phyloP scores from a whole-genome alignment of 2,888 invertebrate species.

The Nomada fucata region DNA sequence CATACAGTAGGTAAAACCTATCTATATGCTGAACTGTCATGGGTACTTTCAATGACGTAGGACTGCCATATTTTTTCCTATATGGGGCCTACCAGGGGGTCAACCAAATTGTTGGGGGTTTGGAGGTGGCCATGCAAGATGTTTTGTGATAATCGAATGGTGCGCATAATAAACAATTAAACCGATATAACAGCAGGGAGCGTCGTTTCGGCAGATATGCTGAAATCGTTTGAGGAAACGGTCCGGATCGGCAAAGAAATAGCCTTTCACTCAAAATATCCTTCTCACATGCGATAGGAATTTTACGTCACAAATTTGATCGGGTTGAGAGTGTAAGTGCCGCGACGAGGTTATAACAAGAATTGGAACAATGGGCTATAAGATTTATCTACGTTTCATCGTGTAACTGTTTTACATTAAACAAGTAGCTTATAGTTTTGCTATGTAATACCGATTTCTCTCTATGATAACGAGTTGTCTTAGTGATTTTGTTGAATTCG shows the following conservation, averaged over 20 bases:
- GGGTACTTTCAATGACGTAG: slow-evolving; percentile 70
- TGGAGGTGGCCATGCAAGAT: slow-evolving; percentile 78
- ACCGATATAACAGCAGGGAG: slow-evolving; percentile 52
- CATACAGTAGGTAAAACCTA: neutral
- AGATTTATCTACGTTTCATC: slow-evolving; percentile 25
- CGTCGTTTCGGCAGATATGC: slow-evolving; percentile 69
- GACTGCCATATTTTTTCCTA: slow-evolving; percentile 80
- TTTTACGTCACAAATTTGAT: slow-evolving; percentile 67
- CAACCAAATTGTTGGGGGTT: slow-evolving; percentile 78
- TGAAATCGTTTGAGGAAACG: slow-evolving; percentile 50
- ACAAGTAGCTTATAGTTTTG: slow-evolving; percentile 41
- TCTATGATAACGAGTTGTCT: slow-evolving; percentile 43
- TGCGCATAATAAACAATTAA: slow-evolving; percentile 77
- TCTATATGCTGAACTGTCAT: slow-evolving; percentile 58
- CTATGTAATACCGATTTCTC: slow-evolving; percentile 43
- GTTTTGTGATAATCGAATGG: slow-evolving; percentile 79
- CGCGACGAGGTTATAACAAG: slow-evolving; percentile 65
- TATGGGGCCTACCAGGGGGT: slow-evolving; percentile 80
- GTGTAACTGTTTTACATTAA: slow-evolving; percentile 34
- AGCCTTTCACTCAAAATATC: slow-evolving; percentile 67
- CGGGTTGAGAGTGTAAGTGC: slow-evolving; percentile 64
- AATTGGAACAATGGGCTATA: slow-evolving; percentile 58
- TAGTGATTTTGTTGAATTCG: slow-evolving; percentile 62
- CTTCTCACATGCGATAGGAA: slow-evolving; percentile 67
- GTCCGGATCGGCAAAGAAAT: slow-evolving; percentile 57